phyloP scores from a whole-genome alignment of 2,113 vertebrate species.

The Pontoporia blainvillei region DNA sequence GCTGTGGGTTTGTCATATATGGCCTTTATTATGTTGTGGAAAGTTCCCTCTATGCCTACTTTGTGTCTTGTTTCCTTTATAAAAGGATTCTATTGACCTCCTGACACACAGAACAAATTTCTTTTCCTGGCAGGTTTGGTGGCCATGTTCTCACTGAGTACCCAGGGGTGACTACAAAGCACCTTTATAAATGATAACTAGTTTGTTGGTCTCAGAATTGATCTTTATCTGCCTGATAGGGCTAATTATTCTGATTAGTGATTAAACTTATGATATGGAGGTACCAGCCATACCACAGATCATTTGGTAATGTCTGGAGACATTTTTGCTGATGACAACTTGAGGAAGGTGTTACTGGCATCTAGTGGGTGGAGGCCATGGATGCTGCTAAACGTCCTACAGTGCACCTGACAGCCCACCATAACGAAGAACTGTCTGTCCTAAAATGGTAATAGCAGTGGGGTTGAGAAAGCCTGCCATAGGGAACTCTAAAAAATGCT shows the following conservation, averaged over 20 bases:
- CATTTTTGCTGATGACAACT: background rate
- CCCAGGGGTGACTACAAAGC: background rate
- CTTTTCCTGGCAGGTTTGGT: background rate
- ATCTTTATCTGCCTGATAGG: background rate
- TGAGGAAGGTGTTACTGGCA: background rate
- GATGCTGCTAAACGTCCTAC: background rate
- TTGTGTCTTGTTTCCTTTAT: background rate
- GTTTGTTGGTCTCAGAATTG: background rate
- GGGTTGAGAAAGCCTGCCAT: background rate
- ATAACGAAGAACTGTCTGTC: background rate
- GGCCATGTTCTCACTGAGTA: background rate
- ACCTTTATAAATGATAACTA: background rate
- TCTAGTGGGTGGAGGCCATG: background rate
- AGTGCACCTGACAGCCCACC: background rate
- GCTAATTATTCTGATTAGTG: background rate
- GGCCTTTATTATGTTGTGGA: too few species aligned
- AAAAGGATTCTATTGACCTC: background rate
- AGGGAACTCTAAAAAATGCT: background rate
- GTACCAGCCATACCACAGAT: background rate
- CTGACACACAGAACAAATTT: background rate
- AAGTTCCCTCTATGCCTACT: too few species aligned
- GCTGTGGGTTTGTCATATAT: too few species aligned
- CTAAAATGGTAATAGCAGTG: background rate
- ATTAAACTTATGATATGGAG: background rate
- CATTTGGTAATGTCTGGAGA: background rate